Conservation (phyloP, 2,888 invertebrate genomes). For the Peribatodes rhomboidaria region DNA sequence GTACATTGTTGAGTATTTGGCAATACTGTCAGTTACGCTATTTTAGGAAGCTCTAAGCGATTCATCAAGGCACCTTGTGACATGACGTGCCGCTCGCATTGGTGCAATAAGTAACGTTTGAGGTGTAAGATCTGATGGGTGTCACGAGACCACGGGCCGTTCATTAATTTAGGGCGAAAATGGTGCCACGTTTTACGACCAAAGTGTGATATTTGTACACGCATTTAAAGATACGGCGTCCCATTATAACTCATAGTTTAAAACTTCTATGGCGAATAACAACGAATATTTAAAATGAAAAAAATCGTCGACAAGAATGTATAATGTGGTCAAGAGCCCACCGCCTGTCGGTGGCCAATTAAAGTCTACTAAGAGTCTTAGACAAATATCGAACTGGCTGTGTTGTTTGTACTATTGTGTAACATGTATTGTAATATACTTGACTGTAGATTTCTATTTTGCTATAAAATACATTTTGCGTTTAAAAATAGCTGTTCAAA, state of each 20-base stretch:
- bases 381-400: constrained; percentile 32
- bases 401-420: constrained; percentile 29
- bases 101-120: background rate
- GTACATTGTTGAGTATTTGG: constrained; percentile 25
- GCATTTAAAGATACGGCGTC: background rate
- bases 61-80: constrained; percentile 1
- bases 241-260: background rate
- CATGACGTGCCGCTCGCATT: background rate
- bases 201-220: background rate
- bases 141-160: background rate
- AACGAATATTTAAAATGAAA: too few relatives aligned
- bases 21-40: constrained; percentile 29
- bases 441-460: constrained; percentile 39
- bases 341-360: background rate
- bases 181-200: background rate
- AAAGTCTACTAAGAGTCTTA: background rate
- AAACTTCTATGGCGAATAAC: background rate
- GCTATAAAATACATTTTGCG: constrained; percentile 34
- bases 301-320: background rate
- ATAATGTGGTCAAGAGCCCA: background rate
- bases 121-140: background rate
- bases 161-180: background rate
- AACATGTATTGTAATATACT: constrained; percentile 34
- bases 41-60: constrained; percentile 13
- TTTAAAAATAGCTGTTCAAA: constrained; percentile 28